Base-by-base conservation (phyloP, 2,113 vertebrate species). In the Suncus etruscus region DNA sequence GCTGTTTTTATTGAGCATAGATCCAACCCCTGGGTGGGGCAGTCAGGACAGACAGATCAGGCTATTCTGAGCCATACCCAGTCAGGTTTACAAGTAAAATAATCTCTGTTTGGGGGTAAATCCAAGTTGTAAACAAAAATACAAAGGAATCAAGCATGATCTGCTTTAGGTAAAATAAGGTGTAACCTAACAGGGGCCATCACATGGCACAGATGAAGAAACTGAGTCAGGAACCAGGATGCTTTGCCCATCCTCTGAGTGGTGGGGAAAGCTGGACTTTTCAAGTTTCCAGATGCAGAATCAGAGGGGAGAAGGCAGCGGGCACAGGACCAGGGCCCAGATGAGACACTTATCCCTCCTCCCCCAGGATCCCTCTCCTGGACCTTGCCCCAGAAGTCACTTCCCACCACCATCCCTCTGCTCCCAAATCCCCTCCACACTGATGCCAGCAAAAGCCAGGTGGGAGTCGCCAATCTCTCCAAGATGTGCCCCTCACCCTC, bases 401-500 rank as follows among this genome's bases (percentile, higher is more conserved):
- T 9, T 29, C 15, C 10, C 74, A 6, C 10, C 74, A 6, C 2
- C 45, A 76, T 8, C 24, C 61, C 27, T 14, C 29, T n/a, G 11
- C 9, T 12, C 68, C 3, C 68, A 12, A 31, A 24, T 14, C 32
- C 70, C 69, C 16, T 20, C 6, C 3, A 70, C 2, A 18, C 65
- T 73, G 0, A 80, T 70, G 63, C 83, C 20, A 51, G 50, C 51
- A 87, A 29, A 12, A 2, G 83, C 48, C 6, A n/a, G 48, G 77
- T 16, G 82, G 94, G 31, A 83, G 72, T 92, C 0, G 15, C 96
- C 73, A 83, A 3, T 8, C 86, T 31, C 92, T 68, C 54, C 25
- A 75, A 92, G 93, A 90, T 0, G 39, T 54, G 11, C 15, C 77
- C 95, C 94, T 91, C 87, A 91, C 81, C 92, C 92, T 76, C 0